Conservation (phyloP, 2,113 vertebrate genomes). For the Spizaetus ornatus region DNA sequence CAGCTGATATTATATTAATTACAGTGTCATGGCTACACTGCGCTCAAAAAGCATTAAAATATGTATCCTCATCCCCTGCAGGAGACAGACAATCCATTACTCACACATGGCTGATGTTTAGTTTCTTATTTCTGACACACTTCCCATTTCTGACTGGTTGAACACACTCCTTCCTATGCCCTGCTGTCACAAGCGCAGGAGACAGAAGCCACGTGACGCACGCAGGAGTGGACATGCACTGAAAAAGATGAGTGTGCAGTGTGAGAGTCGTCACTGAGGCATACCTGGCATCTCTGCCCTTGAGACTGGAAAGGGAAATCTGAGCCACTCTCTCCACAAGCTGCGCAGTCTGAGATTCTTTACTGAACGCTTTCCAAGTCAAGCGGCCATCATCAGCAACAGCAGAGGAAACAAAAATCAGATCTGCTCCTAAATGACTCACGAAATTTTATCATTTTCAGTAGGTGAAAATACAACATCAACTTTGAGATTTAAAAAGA, state of each 20-base stretch:
- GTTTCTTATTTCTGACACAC: background rate
- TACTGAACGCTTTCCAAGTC: background rate
- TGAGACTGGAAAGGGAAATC: background rate
- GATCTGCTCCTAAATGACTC: background rate
- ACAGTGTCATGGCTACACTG: background rate
- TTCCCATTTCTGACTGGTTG: background rate
- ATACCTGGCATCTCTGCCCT: background rate
- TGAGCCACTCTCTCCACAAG: background rate
- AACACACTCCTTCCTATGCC: background rate
- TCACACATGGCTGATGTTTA: background rate
- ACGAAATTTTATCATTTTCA: background rate
- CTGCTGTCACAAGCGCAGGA: background rate
- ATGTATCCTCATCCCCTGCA: background rate
- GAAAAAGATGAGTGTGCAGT: background rate
- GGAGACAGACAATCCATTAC: background rate
- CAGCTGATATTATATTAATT: background rate
- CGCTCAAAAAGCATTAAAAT: background rate
- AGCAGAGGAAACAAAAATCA: background rate
- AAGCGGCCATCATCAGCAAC: background rate
- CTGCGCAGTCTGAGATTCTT: background rate
- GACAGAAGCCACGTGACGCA: background rate
- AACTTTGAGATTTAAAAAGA: background rate
- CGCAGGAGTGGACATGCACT: background rate
- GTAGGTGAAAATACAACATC: background rate
- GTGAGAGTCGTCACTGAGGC: background rate